Evolutionary conservation across 2,888 invertebrate species (phyloP).

Genomic region (Ceriagrion tenellum): DNA sequence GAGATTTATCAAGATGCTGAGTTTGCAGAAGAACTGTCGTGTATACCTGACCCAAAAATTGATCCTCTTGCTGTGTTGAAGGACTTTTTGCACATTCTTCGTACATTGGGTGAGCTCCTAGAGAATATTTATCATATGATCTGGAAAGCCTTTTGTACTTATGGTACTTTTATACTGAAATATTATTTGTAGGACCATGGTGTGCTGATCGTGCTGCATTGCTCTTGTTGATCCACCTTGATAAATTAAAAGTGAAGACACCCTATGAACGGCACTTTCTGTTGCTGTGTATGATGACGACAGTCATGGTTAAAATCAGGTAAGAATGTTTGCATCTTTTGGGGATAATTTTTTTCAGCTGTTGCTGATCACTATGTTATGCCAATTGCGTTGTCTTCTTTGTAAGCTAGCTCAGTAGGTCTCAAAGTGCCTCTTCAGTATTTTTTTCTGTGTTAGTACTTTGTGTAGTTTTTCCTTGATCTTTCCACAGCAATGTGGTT

Average conservation of each 20-base stretch:
- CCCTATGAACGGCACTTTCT: conserved; percentile 94
- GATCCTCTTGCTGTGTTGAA: conserved; percentile 87
- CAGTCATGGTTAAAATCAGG: conserved; percentile 86
- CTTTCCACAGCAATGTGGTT: too few species aligned
- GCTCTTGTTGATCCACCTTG: conserved; percentile 86
- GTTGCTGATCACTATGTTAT: not conserved
- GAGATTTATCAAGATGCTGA: conserved; percentile 82
- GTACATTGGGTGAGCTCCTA: conserved; percentile 82
- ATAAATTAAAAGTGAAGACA: conserved; percentile 92
- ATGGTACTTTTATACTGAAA: conserved; percentile 60
- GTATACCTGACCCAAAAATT: conserved; percentile 89
- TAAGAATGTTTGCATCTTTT: conserved; percentile 71
- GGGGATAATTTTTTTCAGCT: not conserved
- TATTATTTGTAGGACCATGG: conserved; percentile 86
- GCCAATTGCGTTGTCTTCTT: not conserved
- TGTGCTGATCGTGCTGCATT: conserved; percentile 93
- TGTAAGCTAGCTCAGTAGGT: not conserved
- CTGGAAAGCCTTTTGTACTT: not conserved
- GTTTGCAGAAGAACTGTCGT: conserved; percentile 85
- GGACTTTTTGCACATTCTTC: conserved; percentile 85
- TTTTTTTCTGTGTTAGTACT: too few species aligned
- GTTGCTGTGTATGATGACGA: conserved; percentile 88
- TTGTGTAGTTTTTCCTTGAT: too few species aligned
- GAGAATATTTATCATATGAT: not conserved
- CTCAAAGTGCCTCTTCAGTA: too few species aligned